These are phyloP conservation scores for Dendropsophus ebraccatus DNA, from an alignment of 2,113 vertebrate genomes.

Conservation along the genomic window DNA sequence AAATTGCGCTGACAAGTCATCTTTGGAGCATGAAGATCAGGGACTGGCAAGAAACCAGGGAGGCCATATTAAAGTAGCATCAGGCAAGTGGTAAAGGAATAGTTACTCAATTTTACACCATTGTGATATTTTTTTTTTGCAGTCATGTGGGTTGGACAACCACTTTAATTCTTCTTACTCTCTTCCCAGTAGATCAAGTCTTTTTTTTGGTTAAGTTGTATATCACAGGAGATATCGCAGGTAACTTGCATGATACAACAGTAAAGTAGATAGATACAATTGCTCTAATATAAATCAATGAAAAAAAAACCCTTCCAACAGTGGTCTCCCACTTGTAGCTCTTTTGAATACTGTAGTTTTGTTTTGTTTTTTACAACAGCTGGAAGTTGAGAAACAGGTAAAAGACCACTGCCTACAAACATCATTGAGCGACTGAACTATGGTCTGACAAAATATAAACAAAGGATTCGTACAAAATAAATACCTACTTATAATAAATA, in stretches of 20 bases:
- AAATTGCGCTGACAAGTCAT: too few relatives aligned
- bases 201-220: not conserved
- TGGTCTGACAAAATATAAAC: not conserved
- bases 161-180: too few relatives aligned
- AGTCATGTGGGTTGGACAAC: too few relatives aligned
- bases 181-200: not conserved
- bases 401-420: not conserved
- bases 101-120: too few relatives aligned
- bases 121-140: too few relatives aligned
- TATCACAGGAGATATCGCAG: not conserved
- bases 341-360: too few relatives aligned
- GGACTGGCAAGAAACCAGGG: too few relatives aligned
- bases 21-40: too few relatives aligned
- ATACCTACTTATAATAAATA: constrained; percentile 31
- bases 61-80: too few relatives aligned
- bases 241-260: not conserved
- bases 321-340: not conserved
- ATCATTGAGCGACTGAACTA: not conserved
- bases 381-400: not conserved
- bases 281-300: constrained; percentile 13
- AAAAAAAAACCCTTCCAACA: not conserved
- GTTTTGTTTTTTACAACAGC: not conserved
- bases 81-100: too few relatives aligned
- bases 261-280: not conserved
- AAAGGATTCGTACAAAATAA: constrained; percentile 8